Evolutionary conservation across 2,888 invertebrate genomes (phyloP), one percentile per base, ranked within the genome.

Genomic region (Myopa testacea): DNA sequence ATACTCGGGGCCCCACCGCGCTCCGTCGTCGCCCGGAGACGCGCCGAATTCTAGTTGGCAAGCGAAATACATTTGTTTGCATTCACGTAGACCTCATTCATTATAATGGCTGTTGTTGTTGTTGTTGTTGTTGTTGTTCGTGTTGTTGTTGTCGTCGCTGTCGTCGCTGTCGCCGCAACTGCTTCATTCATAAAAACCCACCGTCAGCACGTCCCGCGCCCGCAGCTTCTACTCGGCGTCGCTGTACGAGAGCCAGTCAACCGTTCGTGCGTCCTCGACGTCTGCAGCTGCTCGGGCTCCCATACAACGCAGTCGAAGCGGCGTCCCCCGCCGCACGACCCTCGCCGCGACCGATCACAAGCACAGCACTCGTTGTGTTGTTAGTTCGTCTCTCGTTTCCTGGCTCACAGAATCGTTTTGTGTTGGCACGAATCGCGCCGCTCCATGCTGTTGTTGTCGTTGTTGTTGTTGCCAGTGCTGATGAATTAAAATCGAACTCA

Each of bases 121-220:
- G 63, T 12, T 37, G 73, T 16, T 26, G 75, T 68, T 68, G 55
- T 40, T 62, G 62, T 40, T 12, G 19, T 45, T 26, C 1, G 1
- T 34, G 50, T 10, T 37, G 74, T n/a, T 45, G 65, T 7, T 67
- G 45, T 55, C 50, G 7, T 14, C 52, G 37, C 52, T 16, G 55
- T 65, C 34, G 65, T 26, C 16, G 50, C 65, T 52, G 65, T 34
- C 6, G 40, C 68, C 52, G 40, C 80, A 84, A 80, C 82, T 76
- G 84, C 86, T 86, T 86, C 86, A 86, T 86, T 86, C 86, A 86
- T 86, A 86, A 87, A 86, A 86, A 86, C 85, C 84, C 63, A 76
- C 68, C 45, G 69, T 60, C n/a, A 63, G 26, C 75, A 63, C 70
- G 45, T 50, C 55, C 38, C 77, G 69, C 73, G 45, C 19, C 72